Base-by-base conservation (phyloP, 2,797 vertebrate species). In the Spinibarbus caldwelli region DNA sequence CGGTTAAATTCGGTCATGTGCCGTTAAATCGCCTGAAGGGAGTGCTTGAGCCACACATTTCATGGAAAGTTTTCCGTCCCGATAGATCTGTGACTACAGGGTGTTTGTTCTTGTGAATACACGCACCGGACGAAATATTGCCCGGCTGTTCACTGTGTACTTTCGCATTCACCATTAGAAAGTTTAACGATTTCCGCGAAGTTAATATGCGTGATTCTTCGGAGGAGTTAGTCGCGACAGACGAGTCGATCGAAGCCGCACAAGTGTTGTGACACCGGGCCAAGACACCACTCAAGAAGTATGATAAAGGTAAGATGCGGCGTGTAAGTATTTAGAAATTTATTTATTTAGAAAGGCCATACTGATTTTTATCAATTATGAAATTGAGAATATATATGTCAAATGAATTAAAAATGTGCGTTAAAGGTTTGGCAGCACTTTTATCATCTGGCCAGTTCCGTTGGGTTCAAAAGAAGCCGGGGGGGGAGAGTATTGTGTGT, bases 261-360 rank as follows among this genome's bases (percentile, higher is more conserved):
- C 29, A 6, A 86, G 89, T 90, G 92, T 88, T 92, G 92, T 89
- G 90, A 89, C 89, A 86, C 77, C 80, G 83, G 87, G 87, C 87
- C 85, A 89, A 91, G 90, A 92, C 67, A 79, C 88, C 88, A 77
- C 47, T 72, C 87, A 67, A 71, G 29, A 86, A 95, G 90, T 88
- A 95, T 96, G 95, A 95, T 92, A 90, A 92, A 89, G 93, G 95
- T 95, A 91, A 93, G 92, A 34, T 1, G 54, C 29, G 15, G n/a
- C n/a, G 70, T 36, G 17, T 64, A 41, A 64, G 49, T 15, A n/a
- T n/a, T n/a, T n/a, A n/a, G n/a, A n/a, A n/a, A n/a, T n/a, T n/a
- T n/a, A n/a, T n/a, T 82, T 47, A 75, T 64, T 64, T 38, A 19
- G 26, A 34, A 5, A 12, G 15, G 17, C 7, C 2, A 9, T 15